Base-by-base conservation (phyloP, 1,140 invertebrate species). In the Episyrphus balteatus region DNA sequence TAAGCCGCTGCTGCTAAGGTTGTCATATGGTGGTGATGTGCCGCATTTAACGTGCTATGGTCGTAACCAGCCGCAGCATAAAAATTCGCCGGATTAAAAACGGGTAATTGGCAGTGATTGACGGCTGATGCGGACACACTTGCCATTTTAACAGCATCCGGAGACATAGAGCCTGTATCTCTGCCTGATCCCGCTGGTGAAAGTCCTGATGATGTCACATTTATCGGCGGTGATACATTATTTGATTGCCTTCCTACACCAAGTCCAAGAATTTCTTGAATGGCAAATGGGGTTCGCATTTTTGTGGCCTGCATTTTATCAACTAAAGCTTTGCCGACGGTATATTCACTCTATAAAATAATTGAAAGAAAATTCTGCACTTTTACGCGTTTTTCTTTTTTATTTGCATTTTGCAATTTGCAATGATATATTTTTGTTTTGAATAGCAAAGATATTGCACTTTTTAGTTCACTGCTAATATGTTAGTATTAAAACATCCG, bases 241-340 rank as follows among this genome's bases (percentile, higher is more conserved):
- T 40, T 37, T 8, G 31, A 19, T 44, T 39, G 47, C 36, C 31
- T 36, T 19, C 82, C 81, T n/a, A 57, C 72, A 31, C 82, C 81
- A 21, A 92, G 72, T 5, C 88, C 88, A 58, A 92, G 73, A 54
- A 92, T 77, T 73, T 93, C 88, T 69, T 93, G 88, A 59, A 92
- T 92, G 56, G 86, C 89, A 69, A 92, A 93, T 14, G 88, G 88
- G 47, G 86, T 89, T 52, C 88, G 75, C 71, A 66, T 62, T 61
- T 66, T 66, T 40, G 63, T 66, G 18, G 63, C 63, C 52, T 66
- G 63, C 63, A 66, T 66, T 55, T 55, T 17, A 37, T 17, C 10
- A 3, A n/a, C 15, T 17, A 17, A 13, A 18, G 12, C 39, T 49
- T 52, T 52, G 49, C 52, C 52, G 52, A 30, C 52, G 52, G 52